phyloP scores from a whole-genome alignment of 53 echinoderm and acorn worm species.

The Apostichopus leukothele region DNA sequence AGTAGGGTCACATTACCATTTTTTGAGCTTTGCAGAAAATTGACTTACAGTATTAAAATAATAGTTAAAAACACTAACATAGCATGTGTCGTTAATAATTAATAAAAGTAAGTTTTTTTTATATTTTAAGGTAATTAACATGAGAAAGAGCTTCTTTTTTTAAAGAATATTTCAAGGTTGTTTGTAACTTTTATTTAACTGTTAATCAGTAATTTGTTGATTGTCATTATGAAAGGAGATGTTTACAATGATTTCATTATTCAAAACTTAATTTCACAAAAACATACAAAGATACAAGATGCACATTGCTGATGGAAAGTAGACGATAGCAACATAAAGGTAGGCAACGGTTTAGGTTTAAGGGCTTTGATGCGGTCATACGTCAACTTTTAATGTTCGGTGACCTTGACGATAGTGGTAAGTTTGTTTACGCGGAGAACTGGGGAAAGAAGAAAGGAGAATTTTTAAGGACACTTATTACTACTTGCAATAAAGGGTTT shows the following conservation, averaged over 20 bases:
- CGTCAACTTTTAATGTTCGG: constrained; percentile 65
- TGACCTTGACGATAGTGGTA: constrained; percentile 80
- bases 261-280: too few relatives aligned
- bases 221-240: neutral
- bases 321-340: neutral
- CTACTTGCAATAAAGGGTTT: too few relatives aligned
- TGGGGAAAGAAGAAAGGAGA: constrained; percentile 3
- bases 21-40: too few relatives aligned
- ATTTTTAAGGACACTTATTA: neutral
- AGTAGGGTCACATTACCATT: too few relatives aligned
- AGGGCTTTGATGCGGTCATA: constrained; percentile 30
- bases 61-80: too few relatives aligned
- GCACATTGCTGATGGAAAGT: neutral
- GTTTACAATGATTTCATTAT: too few relatives aligned
- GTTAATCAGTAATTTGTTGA: neutral
- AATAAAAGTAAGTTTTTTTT: neutral
- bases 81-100: neutral
- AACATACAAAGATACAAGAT: neutral
- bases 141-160: too few relatives aligned
- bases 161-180: neutral
- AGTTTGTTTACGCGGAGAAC: constrained; percentile 50
- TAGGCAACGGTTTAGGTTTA: neutral
- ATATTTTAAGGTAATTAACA: too few relatives aligned
- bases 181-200: neutral
- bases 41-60: too few relatives aligned